Evolutionary conservation across 2,797 vertebrate genomes (phyloP), one percentile per base, ranked within the genome.

Genomic region (Sciaenops ocellatus): DNA sequence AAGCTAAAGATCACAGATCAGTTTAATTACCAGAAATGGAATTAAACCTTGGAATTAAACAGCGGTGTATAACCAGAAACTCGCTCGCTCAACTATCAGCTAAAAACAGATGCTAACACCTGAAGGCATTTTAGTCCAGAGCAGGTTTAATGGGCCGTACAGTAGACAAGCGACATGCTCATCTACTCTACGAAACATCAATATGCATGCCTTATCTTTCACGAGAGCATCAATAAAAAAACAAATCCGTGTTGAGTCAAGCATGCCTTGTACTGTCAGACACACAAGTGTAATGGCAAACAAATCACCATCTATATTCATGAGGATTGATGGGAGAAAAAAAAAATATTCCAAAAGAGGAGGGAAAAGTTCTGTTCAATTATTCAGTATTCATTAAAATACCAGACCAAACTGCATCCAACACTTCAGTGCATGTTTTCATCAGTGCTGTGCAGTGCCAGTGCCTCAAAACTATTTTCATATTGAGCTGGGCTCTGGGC

Each of bases 141-240:
- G 52, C 0, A 38, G 59, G 76, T 41, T 78, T 86, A 90, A 89
- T 88, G 85, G 69, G 54, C 79, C 15, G 2, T 61, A 68, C 42
- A 79, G 68, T 8, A 75, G 75, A 84, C 80, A 60, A 79, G 76
- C 46, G 68, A 84, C 67, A 74, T 80, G 70, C 65, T 84, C 48
- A 84, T 84, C 67, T 79, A 22, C 67, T 73, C 24, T 56, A 67
- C 69, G 30, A 69, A 86, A 85, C 77, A 87, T 82, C 80, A 81
- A 82, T 88, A 80, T 76, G 66, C 22, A 72, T 30, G 64, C 34
- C 69, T 84, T 69, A 77, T 82, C 52, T 67, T 71, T 79, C 74
- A 83, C 0, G 0, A 48, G 15, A 60, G 26, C 79, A 42, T 76
- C 73, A 63, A 76, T 82, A 73, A 67, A 69, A 63, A 70, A 78